Evolutionary conservation across 2,888 invertebrate species (phyloP), one percentile per base, ranked within the genome.

Genomic region (Notocelia uddmanniana): DNA sequence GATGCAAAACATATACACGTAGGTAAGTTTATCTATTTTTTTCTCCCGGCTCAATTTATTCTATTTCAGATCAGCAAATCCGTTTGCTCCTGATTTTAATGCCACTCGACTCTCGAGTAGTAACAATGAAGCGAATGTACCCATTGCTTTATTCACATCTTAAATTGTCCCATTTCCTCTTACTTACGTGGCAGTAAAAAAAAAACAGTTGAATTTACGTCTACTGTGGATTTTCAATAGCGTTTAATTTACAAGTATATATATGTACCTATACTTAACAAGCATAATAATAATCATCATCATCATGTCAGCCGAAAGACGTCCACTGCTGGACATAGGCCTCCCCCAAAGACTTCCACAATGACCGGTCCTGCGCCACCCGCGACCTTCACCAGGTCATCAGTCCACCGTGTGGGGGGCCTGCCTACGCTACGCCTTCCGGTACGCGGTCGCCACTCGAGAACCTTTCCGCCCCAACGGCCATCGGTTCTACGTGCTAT

Each of bases 51-150:
- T 11, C 10, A 19, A 41, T 15, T 15, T 41, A 8, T 10, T 41
- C 3, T 45, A 31, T 67, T 67, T 13, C 19, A 31, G 23, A 10
- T 26, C 19, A 48, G 26, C 19, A 67, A 45, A 57, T 68, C 11
- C 18, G 15, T 41, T 41, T 41, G 2, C 21, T 26, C 9, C n/a
- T 26, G 48, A 19, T 31, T 63, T 31, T 19, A 34, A 50, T 63
- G 63, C 34, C 19, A 52, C 34, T 63, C 31, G 50, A 52, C 19
- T 34, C 34, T 63, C 31, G 50, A 52, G 34, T 34, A 21, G 34
- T 21, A 63, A 41, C 41, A 41, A 23, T 26, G 62, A 31, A 26
- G 48, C 45, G 15, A n/a, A n/a, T 23, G 45, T 41, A 41, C 15
- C 41, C 15, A 48, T 48, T 19, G 48, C 48, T 48, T 18, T 64